phyloP scores from a whole-genome alignment of 2,888 invertebrate genomes.

The Diloba caeruleocephala region DNA sequence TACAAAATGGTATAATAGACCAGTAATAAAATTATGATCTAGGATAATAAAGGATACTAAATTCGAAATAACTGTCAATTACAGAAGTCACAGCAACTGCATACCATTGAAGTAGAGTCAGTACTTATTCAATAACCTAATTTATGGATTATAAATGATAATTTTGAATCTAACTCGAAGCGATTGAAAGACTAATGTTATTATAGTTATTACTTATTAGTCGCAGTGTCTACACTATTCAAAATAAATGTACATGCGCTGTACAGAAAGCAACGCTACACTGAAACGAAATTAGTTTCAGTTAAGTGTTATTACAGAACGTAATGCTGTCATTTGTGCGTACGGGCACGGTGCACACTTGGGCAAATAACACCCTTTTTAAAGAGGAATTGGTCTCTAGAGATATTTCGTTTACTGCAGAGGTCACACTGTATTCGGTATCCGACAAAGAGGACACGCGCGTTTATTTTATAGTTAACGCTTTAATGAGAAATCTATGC shows the following conservation, averaged over 20 bases:
- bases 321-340: constrained; percentile 57
- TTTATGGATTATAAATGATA: constrained; percentile 28
- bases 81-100: constrained; percentile 22
- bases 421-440: constrained; percentile 62
- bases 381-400: constrained; percentile 62
- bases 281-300: constrained; percentile 54
- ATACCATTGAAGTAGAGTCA: constrained; percentile 18
- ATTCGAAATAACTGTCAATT: constrained; percentile 40
- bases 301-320: constrained; percentile 55
- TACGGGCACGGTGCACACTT: constrained; percentile 54
- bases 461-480: constrained; percentile 73
- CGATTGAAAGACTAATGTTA: constrained; percentile 6
- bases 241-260: constrained; percentile 20
- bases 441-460: constrained; percentile 66
- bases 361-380: constrained; percentile 69
- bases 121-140: constrained; percentile 6
- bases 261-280: constrained; percentile 22
- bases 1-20: constrained; percentile 13
- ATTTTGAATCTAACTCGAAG: constrained; percentile 1
- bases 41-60: constrained; percentile 23
- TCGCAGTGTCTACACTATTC: constrained; percentile 22
- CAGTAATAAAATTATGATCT: constrained; percentile 15
- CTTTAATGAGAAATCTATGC: constrained; percentile 69
- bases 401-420: constrained; percentile 62
- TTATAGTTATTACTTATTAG: constrained; percentile 13